Percentiles rank a stretch among this genome's conserved stretches.
Evolutionary conservation across 2,113 vertebrate species (phyloP).

Genomic region (Cyrtonyx montezumae): DNA sequence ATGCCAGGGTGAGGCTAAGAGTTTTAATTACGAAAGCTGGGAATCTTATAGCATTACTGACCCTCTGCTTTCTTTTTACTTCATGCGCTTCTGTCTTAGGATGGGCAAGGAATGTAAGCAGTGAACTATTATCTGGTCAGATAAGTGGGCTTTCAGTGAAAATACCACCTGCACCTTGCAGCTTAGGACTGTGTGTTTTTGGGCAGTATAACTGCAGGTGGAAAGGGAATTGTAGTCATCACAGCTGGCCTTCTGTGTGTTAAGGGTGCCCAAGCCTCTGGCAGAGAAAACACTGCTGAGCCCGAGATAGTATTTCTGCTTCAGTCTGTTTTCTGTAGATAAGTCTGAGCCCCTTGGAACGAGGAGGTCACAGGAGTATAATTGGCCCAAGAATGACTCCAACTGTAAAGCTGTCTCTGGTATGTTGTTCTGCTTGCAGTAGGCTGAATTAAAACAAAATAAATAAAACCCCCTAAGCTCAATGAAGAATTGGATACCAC

Average conservation of each 20-base stretch:
- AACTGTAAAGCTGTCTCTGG: background rate
- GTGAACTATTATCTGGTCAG: rapidly evolving
- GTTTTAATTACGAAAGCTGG: background rate
- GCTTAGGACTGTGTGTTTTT: background rate
- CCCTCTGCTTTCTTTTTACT: background rate
- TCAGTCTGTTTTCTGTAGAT: background rate
- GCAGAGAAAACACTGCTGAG: background rate
- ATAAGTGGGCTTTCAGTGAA: background rate
- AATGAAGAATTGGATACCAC: background rate
- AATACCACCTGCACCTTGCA: background rate
- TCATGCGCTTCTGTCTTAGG: background rate
- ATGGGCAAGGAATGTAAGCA: background rate
- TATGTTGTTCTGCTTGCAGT: background rate
- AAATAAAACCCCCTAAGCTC: background rate
- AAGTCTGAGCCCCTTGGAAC: background rate
- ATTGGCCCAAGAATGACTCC: background rate
- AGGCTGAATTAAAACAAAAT: background rate
- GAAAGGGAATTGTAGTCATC: rapidly evolving
- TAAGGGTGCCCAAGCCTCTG: background rate
- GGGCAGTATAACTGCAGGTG: background rate
- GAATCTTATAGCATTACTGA: background rate
- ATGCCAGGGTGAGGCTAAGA: rapidly evolving
- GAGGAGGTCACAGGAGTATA: background rate
- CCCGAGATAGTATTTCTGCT: background rate
- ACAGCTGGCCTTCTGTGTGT: rapidly evolving